These are phyloP conservation scores for Glaucidium brasilianum DNA, from an alignment of 2,113 vertebrate genomes.

Conservation along the genomic window DNA sequence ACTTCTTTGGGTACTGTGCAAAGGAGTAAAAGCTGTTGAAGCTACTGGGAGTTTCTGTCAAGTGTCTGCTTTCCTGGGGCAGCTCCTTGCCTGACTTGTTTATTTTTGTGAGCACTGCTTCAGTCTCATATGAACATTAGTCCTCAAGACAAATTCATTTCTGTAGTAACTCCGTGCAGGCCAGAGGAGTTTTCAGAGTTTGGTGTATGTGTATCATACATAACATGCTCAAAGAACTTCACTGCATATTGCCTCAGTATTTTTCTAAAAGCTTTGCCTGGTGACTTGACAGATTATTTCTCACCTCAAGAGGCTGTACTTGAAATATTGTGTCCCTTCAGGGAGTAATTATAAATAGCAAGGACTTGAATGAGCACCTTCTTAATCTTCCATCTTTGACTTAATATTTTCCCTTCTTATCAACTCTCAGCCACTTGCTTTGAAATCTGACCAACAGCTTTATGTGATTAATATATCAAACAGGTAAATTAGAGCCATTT, in stretches of 20 bases:
- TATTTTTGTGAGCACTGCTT: not conserved
- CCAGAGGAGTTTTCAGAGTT: not conserved
- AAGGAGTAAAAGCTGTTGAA: not conserved
- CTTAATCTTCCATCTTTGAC: constrained; percentile 68
- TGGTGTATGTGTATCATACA: accelerated
- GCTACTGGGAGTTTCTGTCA: not conserved
- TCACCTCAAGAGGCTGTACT: constrained; percentile 60
- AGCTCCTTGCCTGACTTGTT: constrained; percentile 7
- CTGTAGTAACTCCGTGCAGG: not conserved
- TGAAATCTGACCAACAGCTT: constrained; percentile 63
- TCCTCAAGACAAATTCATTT: not conserved
- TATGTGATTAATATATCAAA: constrained; percentile 63
- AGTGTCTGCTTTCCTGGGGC: not conserved
- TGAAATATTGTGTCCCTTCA: constrained; percentile 68
- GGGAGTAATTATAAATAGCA: constrained; percentile 66
- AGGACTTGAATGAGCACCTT: constrained; percentile 62
- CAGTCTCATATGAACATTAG: not conserved
- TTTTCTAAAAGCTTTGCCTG: constrained; percentile 39
- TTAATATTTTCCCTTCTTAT: constrained; percentile 63
- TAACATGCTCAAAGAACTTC: not conserved
- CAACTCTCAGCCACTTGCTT: constrained; percentile 50
- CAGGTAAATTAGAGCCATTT: constrained; percentile 60
- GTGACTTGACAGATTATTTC: constrained; percentile 64
- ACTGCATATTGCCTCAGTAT: not conserved
- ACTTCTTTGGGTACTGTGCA: not conserved